phyloP scores from a whole-genome alignment of 2,797 vertebrate genomes.

The Fistularia tabacaria region DNA sequence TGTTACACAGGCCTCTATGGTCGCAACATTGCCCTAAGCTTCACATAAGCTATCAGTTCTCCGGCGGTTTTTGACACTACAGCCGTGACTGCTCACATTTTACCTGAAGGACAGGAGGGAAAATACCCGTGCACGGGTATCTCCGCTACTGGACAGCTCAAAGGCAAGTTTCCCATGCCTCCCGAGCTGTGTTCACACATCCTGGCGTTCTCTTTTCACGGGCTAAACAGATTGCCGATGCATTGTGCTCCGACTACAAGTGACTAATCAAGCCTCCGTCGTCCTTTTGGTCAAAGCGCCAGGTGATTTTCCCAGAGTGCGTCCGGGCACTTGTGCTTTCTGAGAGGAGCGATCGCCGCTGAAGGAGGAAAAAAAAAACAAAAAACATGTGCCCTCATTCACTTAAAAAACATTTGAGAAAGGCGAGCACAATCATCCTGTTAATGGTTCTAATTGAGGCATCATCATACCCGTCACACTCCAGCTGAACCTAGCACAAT shows the following conservation, averaged over 20 bases:
- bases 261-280: slow-evolving; percentile 45
- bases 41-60: slow-evolving; percentile 66
- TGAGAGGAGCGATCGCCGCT: slow-evolving; percentile 36
- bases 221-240: slow-evolving; percentile 58
- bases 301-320: slow-evolving; percentile 54
- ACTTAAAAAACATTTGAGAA: slow-evolving; percentile 45
- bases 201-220: slow-evolving; percentile 45
- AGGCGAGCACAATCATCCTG: slow-evolving; percentile 59
- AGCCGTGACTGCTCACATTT: slow-evolving; percentile 60
- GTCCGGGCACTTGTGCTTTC: slow-evolving; percentile 40
- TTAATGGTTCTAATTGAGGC: slow-evolving; percentile 73
- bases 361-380: slow-evolving; percentile 12
- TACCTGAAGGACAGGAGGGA: slow-evolving; percentile 49
- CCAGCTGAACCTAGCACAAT: slow-evolving; percentile 66
- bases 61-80: slow-evolving; percentile 49
- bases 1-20: slow-evolving; percentile 63
- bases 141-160: slow-evolving; percentile 36
- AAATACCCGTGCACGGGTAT: slow-evolving; percentile 53
- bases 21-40: slow-evolving; percentile 60
- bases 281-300: slow-evolving; percentile 41
- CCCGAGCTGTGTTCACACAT: slow-evolving; percentile 40
- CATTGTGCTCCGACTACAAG: slow-evolving; percentile 52
- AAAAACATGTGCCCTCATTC: slow-evolving; percentile 15
- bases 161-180: slow-evolving; percentile 35
- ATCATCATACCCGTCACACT: slow-evolving; percentile 63